Percentiles rank a stretch among this genome's conserved stretches.
Evolutionary conservation across 2,113 vertebrate genomes (phyloP).

Genomic region (Prunella himalayana): DNA sequence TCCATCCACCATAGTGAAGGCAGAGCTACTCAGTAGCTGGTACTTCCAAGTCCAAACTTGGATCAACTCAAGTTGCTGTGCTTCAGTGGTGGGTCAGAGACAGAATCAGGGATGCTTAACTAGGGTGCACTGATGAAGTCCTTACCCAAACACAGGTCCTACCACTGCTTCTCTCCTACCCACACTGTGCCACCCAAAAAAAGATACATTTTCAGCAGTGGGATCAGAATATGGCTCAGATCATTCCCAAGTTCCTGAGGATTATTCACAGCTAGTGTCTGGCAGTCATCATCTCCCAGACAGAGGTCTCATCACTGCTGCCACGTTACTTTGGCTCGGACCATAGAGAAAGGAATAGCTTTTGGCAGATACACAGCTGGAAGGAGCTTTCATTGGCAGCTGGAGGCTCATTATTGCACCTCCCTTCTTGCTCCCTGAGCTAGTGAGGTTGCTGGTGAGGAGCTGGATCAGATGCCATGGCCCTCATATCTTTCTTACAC

Average conservation of each 20-base stretch:
- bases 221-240: neutral
- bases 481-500: neutral
- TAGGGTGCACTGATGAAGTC: neutral
- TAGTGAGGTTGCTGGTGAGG: neutral
- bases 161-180: neutral
- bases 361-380: neutral
- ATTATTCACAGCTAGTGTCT: neutral
- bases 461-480: neutral
- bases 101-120: neutral
- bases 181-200: neutral
- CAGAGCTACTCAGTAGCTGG: neutral
- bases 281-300: neutral
- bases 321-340: neutral
- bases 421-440: neutral
- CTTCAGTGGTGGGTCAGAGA: neutral
- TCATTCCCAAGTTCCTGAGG: neutral
- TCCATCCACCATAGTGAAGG: neutral
- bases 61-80: neutral
- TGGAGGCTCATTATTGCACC: rapidly evolving
- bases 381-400: neutral
- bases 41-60: neutral
- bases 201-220: rapidly evolving
- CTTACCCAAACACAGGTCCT: neutral
- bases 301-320: neutral
- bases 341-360: neutral